These are phyloP conservation scores for Callinectes sapidus DNA, from an alignment of 2,888 invertebrate genomes.

Conservation along the genomic window DNA sequence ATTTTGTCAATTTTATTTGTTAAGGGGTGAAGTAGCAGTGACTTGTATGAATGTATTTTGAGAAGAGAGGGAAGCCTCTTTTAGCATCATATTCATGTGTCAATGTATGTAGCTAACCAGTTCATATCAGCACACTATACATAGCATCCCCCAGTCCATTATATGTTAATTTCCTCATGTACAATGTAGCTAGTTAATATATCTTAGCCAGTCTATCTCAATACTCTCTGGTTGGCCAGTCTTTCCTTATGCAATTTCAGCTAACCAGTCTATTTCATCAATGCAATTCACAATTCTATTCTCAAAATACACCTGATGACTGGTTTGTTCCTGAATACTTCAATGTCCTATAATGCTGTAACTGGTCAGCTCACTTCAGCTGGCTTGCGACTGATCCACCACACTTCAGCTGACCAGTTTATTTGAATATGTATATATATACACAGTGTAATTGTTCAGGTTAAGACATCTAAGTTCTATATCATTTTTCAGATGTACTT, in stretches of 20 bases:
- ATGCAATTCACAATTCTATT: neutral
- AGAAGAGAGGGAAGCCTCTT: neutral
- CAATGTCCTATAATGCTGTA: neutral
- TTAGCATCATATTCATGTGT: neutral
- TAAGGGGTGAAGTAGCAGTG: neutral
- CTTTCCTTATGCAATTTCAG: neutral
- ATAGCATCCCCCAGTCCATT: neutral
- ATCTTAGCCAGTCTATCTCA: neutral
- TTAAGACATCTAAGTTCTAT: neutral
- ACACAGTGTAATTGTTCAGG: neutral
- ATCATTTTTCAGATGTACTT: neutral
- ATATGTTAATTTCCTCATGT: neutral
- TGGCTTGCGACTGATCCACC: neutral
- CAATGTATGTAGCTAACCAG: neutral
- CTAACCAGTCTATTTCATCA: neutral
- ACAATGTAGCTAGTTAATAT: neutral
- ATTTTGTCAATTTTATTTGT: neutral
- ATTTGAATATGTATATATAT: neutral
- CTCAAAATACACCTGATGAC: neutral
- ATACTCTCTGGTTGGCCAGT: neutral
- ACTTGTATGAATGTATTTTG: neutral
- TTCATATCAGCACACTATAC: neutral
- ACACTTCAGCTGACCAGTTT: constrained; percentile 7
- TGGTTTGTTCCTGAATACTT: neutral
- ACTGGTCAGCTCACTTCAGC: neutral